Evolutionary conservation across 2,888 invertebrate species (phyloP).

Genomic region (Zhuqinia jingwanae): DNA sequence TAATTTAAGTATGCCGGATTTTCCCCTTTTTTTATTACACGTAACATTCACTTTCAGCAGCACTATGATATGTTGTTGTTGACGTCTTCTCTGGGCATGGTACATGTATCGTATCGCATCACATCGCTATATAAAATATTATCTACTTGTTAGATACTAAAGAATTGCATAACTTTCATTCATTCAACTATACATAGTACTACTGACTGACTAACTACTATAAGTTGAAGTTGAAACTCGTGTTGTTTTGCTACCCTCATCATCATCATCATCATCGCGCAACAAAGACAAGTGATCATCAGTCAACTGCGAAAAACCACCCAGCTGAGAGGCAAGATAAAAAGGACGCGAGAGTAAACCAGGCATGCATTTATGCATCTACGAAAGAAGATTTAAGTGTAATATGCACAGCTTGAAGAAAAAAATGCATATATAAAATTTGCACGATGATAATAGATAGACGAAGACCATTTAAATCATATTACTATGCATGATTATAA

Average conservation of each 20-base stretch:
- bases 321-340: conserved; percentile 33
- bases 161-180: conserved; percentile 47
- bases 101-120: conserved; percentile 20
- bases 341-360: conserved; percentile 13
- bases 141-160: neutral
- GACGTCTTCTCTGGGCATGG: conserved; percentile 43
- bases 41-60: conserved; percentile 30
- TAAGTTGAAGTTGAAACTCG: conserved; percentile 10
- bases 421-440: too few species aligned
- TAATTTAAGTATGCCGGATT: conserved; percentile 51
- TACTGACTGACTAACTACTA: too few species aligned
- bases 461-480: too few species aligned
- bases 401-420: too few species aligned
- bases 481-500: too few species aligned
- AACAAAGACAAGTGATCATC: conserved; percentile 47
- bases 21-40: conserved; percentile 51
- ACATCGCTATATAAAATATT: neutral
- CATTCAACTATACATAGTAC: conserved; percentile 18
- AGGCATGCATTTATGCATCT: too few species aligned
- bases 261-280: too few species aligned
- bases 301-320: conserved; percentile 60
- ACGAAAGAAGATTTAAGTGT: neutral
- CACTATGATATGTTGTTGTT: too few species aligned
- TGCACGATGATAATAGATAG: too few species aligned
- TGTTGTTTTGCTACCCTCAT: conserved; percentile 3